Conservation (phyloP, 2,888 invertebrate species). For the Apotomis capreana region DNA sequence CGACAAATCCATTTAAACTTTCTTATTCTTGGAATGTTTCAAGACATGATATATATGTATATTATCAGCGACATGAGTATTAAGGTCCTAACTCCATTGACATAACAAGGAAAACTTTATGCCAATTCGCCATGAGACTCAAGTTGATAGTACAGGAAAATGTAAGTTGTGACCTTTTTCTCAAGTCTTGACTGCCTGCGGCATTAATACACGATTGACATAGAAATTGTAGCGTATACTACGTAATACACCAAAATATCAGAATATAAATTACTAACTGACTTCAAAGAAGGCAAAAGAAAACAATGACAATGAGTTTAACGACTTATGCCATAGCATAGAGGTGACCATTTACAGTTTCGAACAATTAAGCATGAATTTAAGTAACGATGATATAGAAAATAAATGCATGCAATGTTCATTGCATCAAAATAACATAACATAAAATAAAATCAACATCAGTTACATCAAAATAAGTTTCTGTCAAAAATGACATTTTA, state of each 20-base stretch:
- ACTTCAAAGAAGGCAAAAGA: slow-evolving; percentile 4
- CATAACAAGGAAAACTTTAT: neutral
- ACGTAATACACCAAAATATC: slow-evolving; percentile 11
- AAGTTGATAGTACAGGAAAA: neutral
- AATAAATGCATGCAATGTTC: neutral
- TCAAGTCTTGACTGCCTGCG: neutral
- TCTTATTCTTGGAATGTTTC: slow-evolving; percentile 7
- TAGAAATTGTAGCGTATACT: neutral
- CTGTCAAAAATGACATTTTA: no score
- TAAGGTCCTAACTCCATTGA: neutral
- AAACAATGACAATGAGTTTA: neutral
- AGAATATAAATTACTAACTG: neutral
- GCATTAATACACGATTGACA: neutral
- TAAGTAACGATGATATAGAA: neutral
- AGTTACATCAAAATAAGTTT: neutral
- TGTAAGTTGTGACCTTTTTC: slow-evolving; percentile 8
- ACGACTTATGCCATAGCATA: neutral
- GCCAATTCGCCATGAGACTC: neutral
- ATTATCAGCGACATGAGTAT: neutral
- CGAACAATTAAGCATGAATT: neutral
- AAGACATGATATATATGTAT: slow-evolving; percentile 1
- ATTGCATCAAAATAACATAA: neutral
- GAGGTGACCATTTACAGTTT: neutral
- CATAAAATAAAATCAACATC: neutral
- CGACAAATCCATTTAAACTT: slow-evolving; percentile 13